Conservation (phyloP, 2,797 vertebrate genomes). For the Molothrus aeneus region DNA sequence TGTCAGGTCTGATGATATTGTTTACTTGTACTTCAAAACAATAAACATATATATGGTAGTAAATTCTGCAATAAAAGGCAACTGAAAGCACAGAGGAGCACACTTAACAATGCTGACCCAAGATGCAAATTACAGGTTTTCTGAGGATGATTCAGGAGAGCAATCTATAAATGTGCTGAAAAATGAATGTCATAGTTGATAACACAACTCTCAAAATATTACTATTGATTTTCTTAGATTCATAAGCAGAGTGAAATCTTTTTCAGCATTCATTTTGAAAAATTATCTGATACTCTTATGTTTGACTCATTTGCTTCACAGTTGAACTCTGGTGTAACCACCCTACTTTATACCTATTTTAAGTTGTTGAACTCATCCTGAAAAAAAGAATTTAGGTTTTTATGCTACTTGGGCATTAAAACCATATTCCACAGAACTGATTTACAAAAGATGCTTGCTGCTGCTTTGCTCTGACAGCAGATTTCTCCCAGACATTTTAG, state of each 20-base stretch:
- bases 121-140: conserved; percentile 62
- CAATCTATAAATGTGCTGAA: conserved; percentile 38
- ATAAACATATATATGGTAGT: neutral
- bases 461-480: neutral
- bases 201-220: conserved; percentile 52
- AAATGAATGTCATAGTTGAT: conserved; percentile 27
- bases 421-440: neutral
- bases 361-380: neutral
- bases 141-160: conserved; percentile 43
- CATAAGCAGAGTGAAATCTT: conserved; percentile 35
- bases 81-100: neutral
- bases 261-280: conserved; percentile 29
- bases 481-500: neutral
- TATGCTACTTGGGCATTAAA: neutral
- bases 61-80: conserved; percentile 45
- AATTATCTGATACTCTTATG: neutral
- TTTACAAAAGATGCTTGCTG: neutral
- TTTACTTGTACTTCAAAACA: conserved; percentile 48
- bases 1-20: conserved; percentile 42
- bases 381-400: neutral
- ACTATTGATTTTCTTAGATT: conserved; percentile 46
- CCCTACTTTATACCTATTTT: neutral
- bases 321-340: neutral
- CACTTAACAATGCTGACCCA: neutral
- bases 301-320: neutral